Evolutionary conservation across 35 echinoderm and acorn worm species (phyloP), one percentile per base, ranked within the genome.

Genomic region (Acanthaster planci): DNA sequence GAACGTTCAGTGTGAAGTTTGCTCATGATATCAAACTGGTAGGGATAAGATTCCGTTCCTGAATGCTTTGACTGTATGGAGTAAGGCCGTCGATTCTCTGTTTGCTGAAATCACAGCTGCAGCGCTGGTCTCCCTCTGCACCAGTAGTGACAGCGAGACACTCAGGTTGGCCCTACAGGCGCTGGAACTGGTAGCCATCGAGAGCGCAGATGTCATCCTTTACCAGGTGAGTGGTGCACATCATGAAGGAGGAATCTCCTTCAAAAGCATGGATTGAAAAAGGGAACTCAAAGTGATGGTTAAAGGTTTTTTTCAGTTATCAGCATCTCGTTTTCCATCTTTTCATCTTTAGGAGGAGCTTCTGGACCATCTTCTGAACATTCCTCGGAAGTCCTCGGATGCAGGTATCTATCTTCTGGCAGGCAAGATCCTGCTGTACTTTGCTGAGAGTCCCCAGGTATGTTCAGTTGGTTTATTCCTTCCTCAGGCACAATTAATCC

Each of bases 381-480:
- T 92, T n/a, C 81, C 90, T 23, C 85, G 38, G 15, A 82, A 79
- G 34, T 82, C 86, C 21, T 50, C 89, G 82, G 86, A 92, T 84
- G 18, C 86, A 34, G 83, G 77, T 39, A 97, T 97, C 82, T 97
- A 89, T 55, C 86, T 97, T 5, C 83, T 97, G 19, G 90, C 90
- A 77, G 94, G 94, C 17, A 97, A 97, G 78, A 89, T 97, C 22
- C 39, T 97, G 8, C 82, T 97, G 7, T 97, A 97, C 75, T 92
- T 85, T 92, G 94, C 94, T 52, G 94, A 97, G 59, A 92, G 85
- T 38, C 76, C 86, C 31, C 78, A 86, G 82, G 94, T 92, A 78
- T 53, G 76, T 16, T 60, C 2, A 72, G 30, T 4, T 47, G 42
- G 42, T 47, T 47, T 47, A 12, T 6, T 47, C 42, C 4, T 47